Evolutionary conservation across 2,888 invertebrate genomes (phyloP).

Genomic region (Neuroscelio doddi): DNA sequence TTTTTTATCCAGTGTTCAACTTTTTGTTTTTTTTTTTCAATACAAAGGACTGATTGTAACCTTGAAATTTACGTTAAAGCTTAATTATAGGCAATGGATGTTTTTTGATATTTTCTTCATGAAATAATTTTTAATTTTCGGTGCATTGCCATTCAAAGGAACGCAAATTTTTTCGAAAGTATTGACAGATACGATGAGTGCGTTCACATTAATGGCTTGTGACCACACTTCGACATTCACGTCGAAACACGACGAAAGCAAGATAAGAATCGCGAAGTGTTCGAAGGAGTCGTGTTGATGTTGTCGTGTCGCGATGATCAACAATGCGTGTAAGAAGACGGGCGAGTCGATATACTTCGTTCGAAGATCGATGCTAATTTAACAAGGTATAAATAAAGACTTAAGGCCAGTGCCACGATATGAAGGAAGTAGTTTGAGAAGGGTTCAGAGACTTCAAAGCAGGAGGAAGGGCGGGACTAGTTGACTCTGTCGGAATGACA

Average conservation of each 20-base stretch:
- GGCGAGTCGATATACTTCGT: conserved; percentile 45
- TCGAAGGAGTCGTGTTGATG: conserved; percentile 49
- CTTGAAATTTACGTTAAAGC: no score
- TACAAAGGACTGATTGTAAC: no score
- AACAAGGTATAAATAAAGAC: conserved; percentile 65
- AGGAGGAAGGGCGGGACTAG: no score
- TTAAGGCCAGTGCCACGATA: conserved; percentile 26
- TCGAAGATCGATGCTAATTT: conserved; percentile 66
- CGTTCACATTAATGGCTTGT: no score
- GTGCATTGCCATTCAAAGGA: no score
- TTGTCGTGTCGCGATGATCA: conserved; percentile 46
- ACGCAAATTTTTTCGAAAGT: no score
- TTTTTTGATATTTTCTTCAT: no score
- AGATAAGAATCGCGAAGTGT: conserved; percentile 51
- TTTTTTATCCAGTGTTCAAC: no score
- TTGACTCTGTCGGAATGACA: conserved; percentile 65
- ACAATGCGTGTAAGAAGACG: conserved; percentile 32
- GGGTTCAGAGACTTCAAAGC: conserved; percentile 15
- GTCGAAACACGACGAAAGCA: conserved; percentile 28
- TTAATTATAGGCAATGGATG: no score
- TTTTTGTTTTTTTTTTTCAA: no score
- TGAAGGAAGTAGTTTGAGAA: conserved; percentile 20
- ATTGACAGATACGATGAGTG: no score
- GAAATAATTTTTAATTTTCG: no score
- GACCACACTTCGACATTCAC: not conserved